phyloP scores from a whole-genome alignment of 2,797 vertebrate species.

The Neosalanx taihuensis region DNA sequence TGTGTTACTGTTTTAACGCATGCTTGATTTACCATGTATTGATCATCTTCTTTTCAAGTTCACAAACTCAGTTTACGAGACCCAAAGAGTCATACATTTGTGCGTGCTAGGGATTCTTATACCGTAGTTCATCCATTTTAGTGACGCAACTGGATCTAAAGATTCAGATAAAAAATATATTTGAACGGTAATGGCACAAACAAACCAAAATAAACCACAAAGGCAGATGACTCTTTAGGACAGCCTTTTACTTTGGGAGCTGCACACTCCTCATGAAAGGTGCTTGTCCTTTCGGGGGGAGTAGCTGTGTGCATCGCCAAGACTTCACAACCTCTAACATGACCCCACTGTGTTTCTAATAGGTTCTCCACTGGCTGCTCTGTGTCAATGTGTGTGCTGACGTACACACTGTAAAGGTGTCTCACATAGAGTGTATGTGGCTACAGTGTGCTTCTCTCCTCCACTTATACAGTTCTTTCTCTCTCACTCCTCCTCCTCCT shows the following conservation, averaged over 20 bases:
- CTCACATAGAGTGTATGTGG: conserved; percentile 26
- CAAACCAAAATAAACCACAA: conserved; percentile 7
- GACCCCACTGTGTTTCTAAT: conserved; percentile 47
- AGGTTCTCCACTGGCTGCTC: conserved; percentile 49
- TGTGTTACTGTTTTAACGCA: conserved; percentile 38
- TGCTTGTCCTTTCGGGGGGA: conserved; percentile 19
- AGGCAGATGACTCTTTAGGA: conserved; percentile 49
- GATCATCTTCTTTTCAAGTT: conserved; percentile 45
- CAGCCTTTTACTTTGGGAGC: conserved; percentile 26
- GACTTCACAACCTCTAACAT: conserved; percentile 46
- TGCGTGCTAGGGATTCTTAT: neutral
- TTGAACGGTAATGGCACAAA: neutral
- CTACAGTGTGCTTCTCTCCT: conserved; percentile 23
- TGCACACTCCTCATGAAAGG: conserved; percentile 37
- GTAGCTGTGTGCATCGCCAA: neutral
- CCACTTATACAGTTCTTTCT: conserved; percentile 29
- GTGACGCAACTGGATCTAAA: too few species aligned
- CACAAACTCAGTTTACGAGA: conserved; percentile 33
- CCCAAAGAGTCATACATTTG: conserved; percentile 36
- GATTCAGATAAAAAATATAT: too few species aligned
- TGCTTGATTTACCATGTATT: conserved; percentile 45
- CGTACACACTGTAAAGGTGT: conserved; percentile 37
- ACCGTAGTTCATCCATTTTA: too few species aligned
- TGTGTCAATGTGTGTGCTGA: conserved; percentile 39
- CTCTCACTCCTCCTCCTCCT: conserved; percentile 6